A percentile compares a stretch with the other conserved stretches of the same genome.
These are phyloP conservation scores for Apeira syringaria DNA, from an alignment of 2,888 invertebrate species.

Conservation along the genomic window DNA sequence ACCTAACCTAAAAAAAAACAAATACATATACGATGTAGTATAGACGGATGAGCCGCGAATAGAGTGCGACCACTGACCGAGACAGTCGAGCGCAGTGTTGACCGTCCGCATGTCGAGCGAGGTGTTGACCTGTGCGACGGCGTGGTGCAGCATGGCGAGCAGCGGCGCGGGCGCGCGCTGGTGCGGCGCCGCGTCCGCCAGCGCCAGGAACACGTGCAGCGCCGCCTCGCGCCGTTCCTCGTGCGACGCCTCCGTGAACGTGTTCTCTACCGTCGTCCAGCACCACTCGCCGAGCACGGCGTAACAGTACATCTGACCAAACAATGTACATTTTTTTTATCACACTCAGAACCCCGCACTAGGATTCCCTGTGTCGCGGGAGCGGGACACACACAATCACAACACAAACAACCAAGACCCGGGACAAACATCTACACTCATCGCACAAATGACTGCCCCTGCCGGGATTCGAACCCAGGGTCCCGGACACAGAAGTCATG, in stretches of 20 bases:
- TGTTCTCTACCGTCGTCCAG: slow-evolving; percentile 86
- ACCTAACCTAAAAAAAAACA: too few relatives aligned
- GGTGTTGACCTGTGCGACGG: slow-evolving; percentile 46
- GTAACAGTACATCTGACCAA: slow-evolving; percentile 91
- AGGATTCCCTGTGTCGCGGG: too few relatives aligned
- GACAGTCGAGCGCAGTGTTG: slow-evolving; percentile 89
- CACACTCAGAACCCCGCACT: too few relatives aligned
- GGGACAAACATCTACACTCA: too few relatives aligned
- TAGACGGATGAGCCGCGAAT: too few relatives aligned
- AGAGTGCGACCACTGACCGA: slow-evolving; percentile 79
- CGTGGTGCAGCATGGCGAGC: slow-evolving; percentile 48
- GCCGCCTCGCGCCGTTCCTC: slow-evolving; percentile 79
- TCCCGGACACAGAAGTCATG: too few relatives aligned
- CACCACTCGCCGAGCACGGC: slow-evolving; percentile 90
- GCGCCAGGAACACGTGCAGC: slow-evolving; percentile 79
- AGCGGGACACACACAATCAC: too few relatives aligned
- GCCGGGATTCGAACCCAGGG: too few relatives aligned
- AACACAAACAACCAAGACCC: too few relatives aligned
- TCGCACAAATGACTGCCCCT: too few relatives aligned
- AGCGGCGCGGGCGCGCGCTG: slow-evolving; percentile 74
- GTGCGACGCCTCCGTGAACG: slow-evolving; percentile 84
- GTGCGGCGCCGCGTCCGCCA: slow-evolving; percentile 77
- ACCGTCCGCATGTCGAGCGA: slow-evolving; percentile 81
- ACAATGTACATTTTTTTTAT: too few relatives aligned
- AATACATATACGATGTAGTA: too few relatives aligned